Evolutionary conservation across 2,113 vertebrate species (phyloP).

Genomic region (Colistium nudipinnis): DNA sequence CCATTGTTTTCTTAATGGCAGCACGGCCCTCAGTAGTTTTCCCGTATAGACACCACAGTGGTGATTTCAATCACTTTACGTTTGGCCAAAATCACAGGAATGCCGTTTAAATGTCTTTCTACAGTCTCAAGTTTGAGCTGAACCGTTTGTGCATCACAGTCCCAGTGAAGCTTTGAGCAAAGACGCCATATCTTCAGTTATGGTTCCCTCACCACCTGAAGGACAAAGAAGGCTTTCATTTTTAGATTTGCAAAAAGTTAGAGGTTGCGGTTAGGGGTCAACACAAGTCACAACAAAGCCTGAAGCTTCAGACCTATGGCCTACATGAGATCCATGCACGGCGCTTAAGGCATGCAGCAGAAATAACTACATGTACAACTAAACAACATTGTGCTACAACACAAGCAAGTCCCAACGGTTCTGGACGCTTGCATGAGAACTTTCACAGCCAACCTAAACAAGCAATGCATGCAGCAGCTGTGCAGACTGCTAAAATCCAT

Average conservation of each 20-base stretch:
- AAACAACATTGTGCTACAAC: too few relatives aligned
- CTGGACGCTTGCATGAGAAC: too few relatives aligned
- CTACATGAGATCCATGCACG: neutral
- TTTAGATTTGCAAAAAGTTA: neutral
- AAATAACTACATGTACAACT: too few relatives aligned
- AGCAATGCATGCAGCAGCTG: too few relatives aligned
- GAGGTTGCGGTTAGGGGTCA: neutral
- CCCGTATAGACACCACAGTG: conserved; percentile 9
- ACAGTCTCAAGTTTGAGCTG: conserved; percentile 11
- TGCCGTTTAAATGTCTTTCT: conserved; percentile 9
- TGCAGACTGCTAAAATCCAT: too few relatives aligned
- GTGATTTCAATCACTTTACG: conserved; percentile 40
- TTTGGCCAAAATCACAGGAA: conserved; percentile 19
- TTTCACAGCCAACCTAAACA: too few relatives aligned
- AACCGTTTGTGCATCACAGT: conserved; percentile 78
- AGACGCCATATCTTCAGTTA: conserved; percentile 93
- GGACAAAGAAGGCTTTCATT: conserved; percentile 32
- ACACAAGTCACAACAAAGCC: neutral
- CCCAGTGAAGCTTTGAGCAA: conserved; percentile 93
- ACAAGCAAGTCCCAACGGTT: too few relatives aligned
- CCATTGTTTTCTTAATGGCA: conserved; percentile 28
- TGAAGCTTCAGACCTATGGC: too few relatives aligned
- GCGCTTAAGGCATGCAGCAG: too few relatives aligned
- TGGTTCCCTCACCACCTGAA: conserved; percentile 87
- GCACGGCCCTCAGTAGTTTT: conserved; percentile 49